Evolutionary conservation across 2,113 vertebrate species (phyloP).

Genomic region (Prinia subflava): DNA sequence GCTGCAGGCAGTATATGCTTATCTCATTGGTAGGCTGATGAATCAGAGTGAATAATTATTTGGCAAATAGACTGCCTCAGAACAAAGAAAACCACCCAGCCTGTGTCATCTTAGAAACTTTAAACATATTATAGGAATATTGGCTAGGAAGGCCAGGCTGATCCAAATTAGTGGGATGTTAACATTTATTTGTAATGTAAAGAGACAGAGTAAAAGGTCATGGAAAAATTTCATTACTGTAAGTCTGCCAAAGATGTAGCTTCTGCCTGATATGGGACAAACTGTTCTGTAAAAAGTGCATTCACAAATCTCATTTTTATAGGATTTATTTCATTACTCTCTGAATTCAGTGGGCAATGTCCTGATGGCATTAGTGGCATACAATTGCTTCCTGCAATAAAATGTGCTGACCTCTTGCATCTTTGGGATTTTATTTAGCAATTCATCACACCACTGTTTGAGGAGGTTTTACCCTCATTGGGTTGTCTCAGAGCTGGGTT

Average conservation of each 20-base stretch:
- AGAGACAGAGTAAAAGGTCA: conserved; percentile 52
- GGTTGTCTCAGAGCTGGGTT: not conserved
- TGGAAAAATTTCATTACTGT: conserved; percentile 34
- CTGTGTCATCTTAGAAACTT: conserved; percentile 10
- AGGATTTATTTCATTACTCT: not conserved
- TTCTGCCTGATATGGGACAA: not conserved
- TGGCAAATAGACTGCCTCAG: conserved; percentile 30
- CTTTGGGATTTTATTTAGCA: not conserved
- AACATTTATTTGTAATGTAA: conserved; percentile 51
- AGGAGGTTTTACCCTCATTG: not conserved
- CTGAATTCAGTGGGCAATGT: not conserved
- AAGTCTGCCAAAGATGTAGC: not conserved
- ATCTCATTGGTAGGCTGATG: conserved; percentile 3
- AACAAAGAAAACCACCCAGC: not conserved
- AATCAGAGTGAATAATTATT: conserved; percentile 48
- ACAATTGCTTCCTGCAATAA: not conserved
- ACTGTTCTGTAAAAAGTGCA: not conserved
- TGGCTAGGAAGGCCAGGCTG: conserved; percentile 30
- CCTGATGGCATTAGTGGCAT: not conserved
- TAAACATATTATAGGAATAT: conserved; percentile 14
- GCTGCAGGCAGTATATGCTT: not conserved
- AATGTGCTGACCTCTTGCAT: not conserved
- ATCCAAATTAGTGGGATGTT: conserved; percentile 55
- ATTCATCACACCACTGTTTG: not conserved
- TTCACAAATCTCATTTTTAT: not conserved